Evolutionary conservation across 1,140 invertebrate genomes (phyloP).

Genomic region (Cherax destructor): DNA sequence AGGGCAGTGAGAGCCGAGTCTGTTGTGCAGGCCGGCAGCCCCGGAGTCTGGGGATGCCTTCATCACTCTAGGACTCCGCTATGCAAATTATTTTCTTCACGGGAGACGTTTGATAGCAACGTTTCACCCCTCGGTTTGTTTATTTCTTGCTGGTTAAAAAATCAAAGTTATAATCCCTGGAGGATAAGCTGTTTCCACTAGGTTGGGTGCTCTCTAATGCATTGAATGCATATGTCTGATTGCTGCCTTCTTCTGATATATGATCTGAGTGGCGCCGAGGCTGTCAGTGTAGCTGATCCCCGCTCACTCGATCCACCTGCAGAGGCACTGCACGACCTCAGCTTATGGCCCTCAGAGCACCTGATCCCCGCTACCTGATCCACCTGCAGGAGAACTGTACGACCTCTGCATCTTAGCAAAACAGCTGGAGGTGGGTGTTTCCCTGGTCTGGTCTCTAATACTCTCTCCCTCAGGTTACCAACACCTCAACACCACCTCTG

Average conservation of each 20-base stretch:
- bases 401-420: slow-evolving; percentile 3
- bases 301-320: no score
- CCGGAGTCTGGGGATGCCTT: neutral
- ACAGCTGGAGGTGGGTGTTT: slow-evolving; percentile 15
- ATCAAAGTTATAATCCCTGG: no score
- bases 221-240: neutral
- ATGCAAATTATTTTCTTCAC: slow-evolving; percentile 31
- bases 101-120: slow-evolving; percentile 7
- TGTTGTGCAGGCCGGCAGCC: neutral
- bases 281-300: no score
- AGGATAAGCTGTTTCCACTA: no score
- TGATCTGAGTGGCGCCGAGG: no score
- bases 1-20: neutral
- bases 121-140: neutral
- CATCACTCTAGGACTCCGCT: slow-evolving; percentile 29
- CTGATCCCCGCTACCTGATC: slow-evolving; percentile 29
- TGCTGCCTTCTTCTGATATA: no score
- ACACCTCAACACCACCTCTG: neutral
- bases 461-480: slow-evolving; percentile 28
- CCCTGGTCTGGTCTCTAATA: slow-evolving; percentile 25
- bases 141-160: neutral
- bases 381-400: slow-evolving; percentile 8
- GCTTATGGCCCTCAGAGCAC: neutral
- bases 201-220: neutral
- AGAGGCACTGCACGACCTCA: no score